phyloP scores from a whole-genome alignment of 2,888 invertebrate genomes.

The Parnassius glacialis region DNA sequence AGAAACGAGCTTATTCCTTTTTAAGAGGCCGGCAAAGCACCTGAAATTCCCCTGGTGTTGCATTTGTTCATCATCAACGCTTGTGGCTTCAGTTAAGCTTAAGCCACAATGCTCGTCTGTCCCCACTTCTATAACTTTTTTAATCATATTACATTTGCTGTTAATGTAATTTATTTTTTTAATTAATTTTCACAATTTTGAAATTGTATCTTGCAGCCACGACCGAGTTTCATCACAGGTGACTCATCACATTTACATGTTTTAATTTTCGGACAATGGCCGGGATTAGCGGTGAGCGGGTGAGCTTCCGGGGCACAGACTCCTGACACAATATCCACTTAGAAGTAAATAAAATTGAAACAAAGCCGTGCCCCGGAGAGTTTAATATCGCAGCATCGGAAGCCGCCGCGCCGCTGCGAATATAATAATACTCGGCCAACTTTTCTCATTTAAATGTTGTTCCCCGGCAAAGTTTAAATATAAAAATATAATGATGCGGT shows the following conservation, averaged over 20 bases:
- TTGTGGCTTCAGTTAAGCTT: too few species aligned
- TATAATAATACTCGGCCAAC: slow-evolving; percentile 65
- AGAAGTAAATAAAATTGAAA: slow-evolving; percentile 43
- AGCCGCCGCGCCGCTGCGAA: slow-evolving; percentile 37
- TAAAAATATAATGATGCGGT: slow-evolving; percentile 78
- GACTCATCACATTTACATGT: slow-evolving; percentile 5
- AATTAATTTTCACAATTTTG: too few species aligned
- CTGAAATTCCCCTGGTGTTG: too few species aligned
- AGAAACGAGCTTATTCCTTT: too few species aligned
- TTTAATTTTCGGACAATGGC: slow-evolving; percentile 9
- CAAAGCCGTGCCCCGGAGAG: slow-evolving; percentile 46
- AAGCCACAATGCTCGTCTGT: too few species aligned
- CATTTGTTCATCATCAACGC: too few species aligned
- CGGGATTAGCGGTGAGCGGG: slow-evolving; percentile 10
- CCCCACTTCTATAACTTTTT: too few species aligned
- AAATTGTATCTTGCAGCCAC: too few species aligned
- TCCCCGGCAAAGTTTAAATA: slow-evolving; percentile 77
- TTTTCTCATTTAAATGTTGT: slow-evolving; percentile 79
- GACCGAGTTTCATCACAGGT: neutral
- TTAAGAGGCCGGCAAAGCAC: too few species aligned
- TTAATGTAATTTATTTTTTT: too few species aligned
- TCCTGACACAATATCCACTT: slow-evolving; percentile 34
- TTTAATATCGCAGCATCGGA: slow-evolving; percentile 48
- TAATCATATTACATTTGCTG: too few species aligned
- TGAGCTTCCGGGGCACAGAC: neutral